phyloP scores from a whole-genome alignment of 2,797 vertebrate genomes.

The Melopsittacus undulatus region DNA sequence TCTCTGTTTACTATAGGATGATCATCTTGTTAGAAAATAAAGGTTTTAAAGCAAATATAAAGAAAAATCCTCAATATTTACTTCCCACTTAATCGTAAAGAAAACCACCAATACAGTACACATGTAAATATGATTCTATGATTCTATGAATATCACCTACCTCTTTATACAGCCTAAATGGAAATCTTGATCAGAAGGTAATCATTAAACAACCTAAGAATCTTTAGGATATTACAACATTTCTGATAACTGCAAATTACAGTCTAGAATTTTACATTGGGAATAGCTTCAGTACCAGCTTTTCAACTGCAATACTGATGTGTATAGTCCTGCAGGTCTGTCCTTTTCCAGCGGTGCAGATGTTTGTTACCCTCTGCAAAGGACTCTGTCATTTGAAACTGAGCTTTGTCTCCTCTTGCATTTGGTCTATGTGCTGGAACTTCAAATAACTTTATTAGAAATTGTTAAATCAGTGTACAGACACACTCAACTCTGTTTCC shows the following conservation, averaged over 20 bases:
- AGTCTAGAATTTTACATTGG: not conserved
- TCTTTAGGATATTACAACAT: not conserved
- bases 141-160: not conserved
- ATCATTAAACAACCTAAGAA: not conserved
- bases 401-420: not conserved
- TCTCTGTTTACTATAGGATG: not conserved
- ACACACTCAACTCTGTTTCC: not conserved
- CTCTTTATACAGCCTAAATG: not conserved
- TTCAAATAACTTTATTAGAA: not conserved
- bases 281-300: not conserved
- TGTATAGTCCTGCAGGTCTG: not conserved
- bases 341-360: not conserved
- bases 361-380: not conserved
- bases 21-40: not conserved
- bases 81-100: not conserved
- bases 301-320: not conserved
- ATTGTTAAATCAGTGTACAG: not conserved
- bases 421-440: not conserved
- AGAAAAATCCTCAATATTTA: not conserved
- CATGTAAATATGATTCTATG: no score
- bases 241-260: not conserved
- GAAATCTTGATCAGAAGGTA: not conserved
- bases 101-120: not conserved
- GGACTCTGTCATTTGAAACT: not conserved
- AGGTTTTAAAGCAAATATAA: not conserved